Evolutionary conservation across 2,113 vertebrate genomes (phyloP), one percentile per base, ranked within the genome.

Genomic region (Phyllopteryx taeniolatus): DNA sequence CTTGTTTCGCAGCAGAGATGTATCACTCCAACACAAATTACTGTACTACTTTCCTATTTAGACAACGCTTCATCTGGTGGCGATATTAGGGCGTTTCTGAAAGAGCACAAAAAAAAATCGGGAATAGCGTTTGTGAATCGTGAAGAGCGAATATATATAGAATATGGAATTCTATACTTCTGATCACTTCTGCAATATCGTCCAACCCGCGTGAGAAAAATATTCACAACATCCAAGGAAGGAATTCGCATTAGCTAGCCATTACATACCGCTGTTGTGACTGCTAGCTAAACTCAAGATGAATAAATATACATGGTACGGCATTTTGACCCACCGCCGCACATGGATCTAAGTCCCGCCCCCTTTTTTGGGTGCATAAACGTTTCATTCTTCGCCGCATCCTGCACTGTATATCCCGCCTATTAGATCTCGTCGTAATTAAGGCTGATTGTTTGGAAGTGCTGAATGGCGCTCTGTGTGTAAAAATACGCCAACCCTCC

Each of bases 211-310:
- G 35, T 39, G 35, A 39, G 35, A 39, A 39, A 39, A 39, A 6
- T 39, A 5, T 39, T 39, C 35, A 39, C 35, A 39, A 39, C 35
- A 39, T 39, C 35, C 35, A 39, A 39, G 6, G 35, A 39, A 39
- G 6, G 35, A 39, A 39, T 6, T 39, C 6, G 35, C 35, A 39
- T 39, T 39, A 39, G 35, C 4, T 39, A 6, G 27, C 35, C 35
- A 39, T 39, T 90, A 85, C 91, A 91, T 86, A 83, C 76, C 71
- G 77, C 78, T 87, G 83, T 91, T 91, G 88, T 90, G 82, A 67
- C 80, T 51, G 86, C 83, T 86, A 88, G 85, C 77, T 79, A 76
- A 79, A 79, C 44, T 65, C 74, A 71, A 83, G 85, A 86, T 89
- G 83, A 79, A 87, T 71, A 81, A 79, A 85, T 85, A 87, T 82